A percentile compares a stretch with the other conserved stretches of the same genome.
Conservation (phyloP, 1,140 invertebrate genomes). For the Calycopis cecrops region DNA sequence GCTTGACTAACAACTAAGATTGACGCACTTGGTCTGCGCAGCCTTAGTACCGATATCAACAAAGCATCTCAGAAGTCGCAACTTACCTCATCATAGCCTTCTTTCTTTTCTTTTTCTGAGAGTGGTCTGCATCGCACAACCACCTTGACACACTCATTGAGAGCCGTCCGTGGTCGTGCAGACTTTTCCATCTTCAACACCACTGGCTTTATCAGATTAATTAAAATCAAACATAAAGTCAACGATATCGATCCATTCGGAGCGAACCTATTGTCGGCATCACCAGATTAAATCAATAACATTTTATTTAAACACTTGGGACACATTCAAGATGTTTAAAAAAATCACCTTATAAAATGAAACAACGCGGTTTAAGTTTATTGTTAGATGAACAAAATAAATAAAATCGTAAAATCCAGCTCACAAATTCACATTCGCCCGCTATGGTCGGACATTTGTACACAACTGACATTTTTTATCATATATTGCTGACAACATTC, state of each 20-base stretch:
- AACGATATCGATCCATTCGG: slow-evolving; percentile 71
- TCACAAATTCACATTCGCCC: slow-evolving; percentile 42
- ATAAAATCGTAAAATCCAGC: slow-evolving; percentile 62
- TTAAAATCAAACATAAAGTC: slow-evolving; percentile 52
- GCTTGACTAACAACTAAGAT: slow-evolving; percentile 10
- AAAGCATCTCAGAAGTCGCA: slow-evolving; percentile 30
- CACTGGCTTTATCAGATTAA: slow-evolving; percentile 31
- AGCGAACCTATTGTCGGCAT: slow-evolving; percentile 54
- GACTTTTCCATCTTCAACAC: slow-evolving; percentile 67
- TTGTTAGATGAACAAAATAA: slow-evolving; percentile 56
- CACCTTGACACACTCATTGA: slow-evolving; percentile 89
- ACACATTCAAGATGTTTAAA: slow-evolving; percentile 27
- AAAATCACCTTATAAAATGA: slow-evolving; percentile 23
- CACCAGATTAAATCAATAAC: slow-evolving; percentile 45
- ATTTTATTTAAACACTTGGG: slow-evolving; percentile 24
- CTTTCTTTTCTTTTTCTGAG: slow-evolving; percentile 86
- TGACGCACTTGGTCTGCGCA: slow-evolving; percentile 55
- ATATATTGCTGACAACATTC: too few species aligned
- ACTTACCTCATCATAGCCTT: slow-evolving; percentile 82
- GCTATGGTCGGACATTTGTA: slow-evolving; percentile 50
- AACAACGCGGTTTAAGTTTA: slow-evolving; percentile 41
- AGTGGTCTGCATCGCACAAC: slow-evolving; percentile 94
- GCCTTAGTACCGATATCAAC: slow-evolving; percentile 43
- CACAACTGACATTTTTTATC: slow-evolving; percentile 49
- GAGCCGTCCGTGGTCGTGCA: slow-evolving; percentile 66